Base-by-base conservation (phyloP, 1,140 invertebrate species). In the Drosophila aff. region DNA sequence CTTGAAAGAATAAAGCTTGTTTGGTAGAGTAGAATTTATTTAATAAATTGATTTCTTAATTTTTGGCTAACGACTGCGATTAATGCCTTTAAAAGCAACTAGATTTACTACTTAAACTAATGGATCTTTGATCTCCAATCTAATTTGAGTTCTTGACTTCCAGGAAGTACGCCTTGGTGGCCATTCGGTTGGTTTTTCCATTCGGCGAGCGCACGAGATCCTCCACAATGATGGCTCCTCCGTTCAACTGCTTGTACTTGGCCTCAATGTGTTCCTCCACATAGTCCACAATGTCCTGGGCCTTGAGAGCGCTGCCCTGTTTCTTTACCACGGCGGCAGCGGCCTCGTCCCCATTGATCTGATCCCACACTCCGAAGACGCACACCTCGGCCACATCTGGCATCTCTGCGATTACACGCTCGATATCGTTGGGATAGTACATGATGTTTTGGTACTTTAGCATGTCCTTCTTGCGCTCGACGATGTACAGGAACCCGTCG, bases 391-490 rank as follows among this genome's bases (percentile, higher is more conserved):
- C 53, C 13, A 92, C 82, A 2, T 75, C 79, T 0, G 86, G 75
- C 69, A 91, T 89, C 62, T 76, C 40, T 0, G 71, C 59, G 28
- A 92, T 82, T 4, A 91, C 57, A 0, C 64, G 49, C 59, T 92
- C 91, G 36, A 92, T 69, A 15, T 92, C 91, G 10, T 82, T 68
- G 3, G 91, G 91, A 43, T 82, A 87, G 49, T 93, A 92, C 58
- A 93, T 93, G 13, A 83, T 82, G 36, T 83, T 91, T 28, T 76
- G 66, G 36, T 83, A 93, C 61, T 93, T 93, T 9, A 95, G 93
- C 53, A 94, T 92, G 79, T 96, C 95, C 84, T 96, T 96, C 7
- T 95, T 91, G 15, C 96, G 84, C 67, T 96, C 95, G 4, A 95
- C 93, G 63, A 96, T 93, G 52, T 91, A 94, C 9, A 94, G 69